These are phyloP conservation scores for Hippocampus mohnikei DNA, from an alignment of 2,113 vertebrate genomes.

Conservation along the genomic window DNA sequence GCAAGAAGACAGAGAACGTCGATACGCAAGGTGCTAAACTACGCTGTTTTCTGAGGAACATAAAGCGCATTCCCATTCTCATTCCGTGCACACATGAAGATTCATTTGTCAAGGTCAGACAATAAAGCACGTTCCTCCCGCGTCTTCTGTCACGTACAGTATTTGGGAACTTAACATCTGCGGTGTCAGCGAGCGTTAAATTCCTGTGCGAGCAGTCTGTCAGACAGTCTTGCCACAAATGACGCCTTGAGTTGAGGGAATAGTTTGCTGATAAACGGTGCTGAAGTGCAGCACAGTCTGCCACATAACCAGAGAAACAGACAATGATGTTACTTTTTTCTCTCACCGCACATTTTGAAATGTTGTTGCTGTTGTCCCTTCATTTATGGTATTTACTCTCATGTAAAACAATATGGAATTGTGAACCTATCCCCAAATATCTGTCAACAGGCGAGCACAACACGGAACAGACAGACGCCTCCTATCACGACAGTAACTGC, in stretches of 20 bases:
- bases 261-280: conserved; percentile 14
- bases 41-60: conserved; percentile 24
- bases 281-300: conserved; percentile 20
- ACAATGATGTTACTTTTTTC: background rate
- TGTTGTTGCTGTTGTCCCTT: background rate
- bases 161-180: conserved; percentile 6
- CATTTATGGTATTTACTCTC: background rate
- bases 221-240: conserved; percentile 6
- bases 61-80: background rate
- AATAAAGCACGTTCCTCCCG: background rate
- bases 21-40: conserved; percentile 72
- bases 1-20: conserved; percentile 80
- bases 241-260: background rate
- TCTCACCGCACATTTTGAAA: background rate
- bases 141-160: background rate
- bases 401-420: background rate
- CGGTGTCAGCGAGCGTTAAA: conserved; percentile 10
- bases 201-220: conserved; percentile 16
- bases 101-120: conserved; percentile 11
- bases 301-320: background rate
- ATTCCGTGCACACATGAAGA: background rate
- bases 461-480: conserved; percentile 31
- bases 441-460: conserved; percentile 51
- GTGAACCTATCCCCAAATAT: background rate
- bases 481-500: conserved; percentile 59